phyloP scores from a whole-genome alignment of 2,113 vertebrate genomes.

The Otus sunia region DNA sequence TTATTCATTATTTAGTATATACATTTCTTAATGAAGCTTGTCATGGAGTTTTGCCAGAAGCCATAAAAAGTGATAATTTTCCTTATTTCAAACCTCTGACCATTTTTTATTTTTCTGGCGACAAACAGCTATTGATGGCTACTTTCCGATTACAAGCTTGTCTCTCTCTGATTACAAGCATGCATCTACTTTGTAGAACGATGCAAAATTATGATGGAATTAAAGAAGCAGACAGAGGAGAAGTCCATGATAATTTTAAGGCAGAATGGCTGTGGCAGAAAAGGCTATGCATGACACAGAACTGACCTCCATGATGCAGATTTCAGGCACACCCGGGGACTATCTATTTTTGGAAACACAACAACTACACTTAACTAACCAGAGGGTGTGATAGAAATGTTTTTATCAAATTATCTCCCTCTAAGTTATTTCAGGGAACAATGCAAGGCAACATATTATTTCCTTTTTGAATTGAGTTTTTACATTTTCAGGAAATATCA shows the following conservation, averaged over 20 bases:
- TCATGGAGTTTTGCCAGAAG: neutral
- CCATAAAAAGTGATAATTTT: neutral
- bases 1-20: neutral
- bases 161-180: neutral
- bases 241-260: neutral
- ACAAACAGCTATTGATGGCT: neutral
- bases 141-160: neutral
- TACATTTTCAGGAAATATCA: conserved; percentile 28
- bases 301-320: neutral
- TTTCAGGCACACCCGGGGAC: neutral
- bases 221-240: neutral
- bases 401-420: neutral
- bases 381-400: conserved; percentile 17
- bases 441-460: conserved; percentile 38
- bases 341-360: conserved; percentile 34
- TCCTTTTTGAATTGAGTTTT: conserved; percentile 35
- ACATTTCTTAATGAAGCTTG: neutral
- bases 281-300: neutral
- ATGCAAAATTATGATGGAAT: neutral
- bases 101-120: neutral
- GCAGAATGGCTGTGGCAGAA: neutral
- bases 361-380: neutral
- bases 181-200: neutral
- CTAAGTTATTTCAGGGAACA: conserved; percentile 36
- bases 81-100: neutral